phyloP scores from a whole-genome alignment of 2,113 vertebrate species.

The Ctenodactylus gundi region DNA sequence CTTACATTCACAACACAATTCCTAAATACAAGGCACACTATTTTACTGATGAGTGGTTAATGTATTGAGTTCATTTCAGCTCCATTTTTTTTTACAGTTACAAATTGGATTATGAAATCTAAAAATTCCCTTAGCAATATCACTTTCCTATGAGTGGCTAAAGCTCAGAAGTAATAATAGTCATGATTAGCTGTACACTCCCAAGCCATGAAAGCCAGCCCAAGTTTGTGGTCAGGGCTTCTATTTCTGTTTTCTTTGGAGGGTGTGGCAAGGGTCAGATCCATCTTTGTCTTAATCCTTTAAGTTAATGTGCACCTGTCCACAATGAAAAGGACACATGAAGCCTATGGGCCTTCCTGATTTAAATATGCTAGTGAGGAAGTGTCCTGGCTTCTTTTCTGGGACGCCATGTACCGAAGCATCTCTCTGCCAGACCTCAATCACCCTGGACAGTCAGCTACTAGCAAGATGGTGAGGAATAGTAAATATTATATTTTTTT shows the following conservation, averaged over 20 bases:
- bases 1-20: fast-evolving
- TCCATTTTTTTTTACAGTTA: not conserved
- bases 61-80: not conserved
- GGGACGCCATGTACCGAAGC: too few species aligned
- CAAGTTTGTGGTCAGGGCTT: constrained; percentile 52
- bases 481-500: not conserved
- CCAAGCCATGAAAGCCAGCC: not conserved
- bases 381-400: not conserved
- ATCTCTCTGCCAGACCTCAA: not conserved
- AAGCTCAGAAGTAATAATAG: constrained; percentile 8
- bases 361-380: not conserved
- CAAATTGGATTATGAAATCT: not conserved
- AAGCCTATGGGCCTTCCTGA: not conserved
- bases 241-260: constrained; percentile 47
- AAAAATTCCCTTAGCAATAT: not conserved
- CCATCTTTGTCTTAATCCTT: constrained; percentile 25
- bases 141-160: not conserved
- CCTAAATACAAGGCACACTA: not conserved
- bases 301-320: constrained; percentile 33
- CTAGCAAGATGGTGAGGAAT: not conserved
- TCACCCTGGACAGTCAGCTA: not conserved
- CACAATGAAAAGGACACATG: not conserved
- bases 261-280: not conserved
- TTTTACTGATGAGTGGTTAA: fast-evolving
- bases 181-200: constrained; percentile 56